Conservation (phyloP, 2,888 invertebrate genomes). For the Microctonus aethiopoides region DNA sequence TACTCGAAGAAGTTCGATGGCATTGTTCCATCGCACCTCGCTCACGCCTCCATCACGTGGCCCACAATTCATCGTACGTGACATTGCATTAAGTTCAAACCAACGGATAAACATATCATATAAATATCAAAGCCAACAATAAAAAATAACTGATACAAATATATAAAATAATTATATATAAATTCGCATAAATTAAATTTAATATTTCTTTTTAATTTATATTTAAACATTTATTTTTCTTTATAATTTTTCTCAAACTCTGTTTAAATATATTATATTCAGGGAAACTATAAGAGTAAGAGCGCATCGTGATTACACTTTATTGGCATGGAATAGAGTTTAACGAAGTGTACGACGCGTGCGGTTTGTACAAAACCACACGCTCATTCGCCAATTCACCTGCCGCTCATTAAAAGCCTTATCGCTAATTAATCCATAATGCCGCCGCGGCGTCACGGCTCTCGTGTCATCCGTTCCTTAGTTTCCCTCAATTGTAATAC, state of each 20-base stretch:
- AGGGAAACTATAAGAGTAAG: not conserved
- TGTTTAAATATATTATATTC: not conserved
- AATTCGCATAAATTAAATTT: too few species aligned
- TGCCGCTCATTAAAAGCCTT: conserved; percentile 67
- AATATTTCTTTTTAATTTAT: too few species aligned
- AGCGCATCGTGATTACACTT: not conserved
- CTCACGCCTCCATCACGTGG: conserved; percentile 67
- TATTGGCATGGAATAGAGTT: conserved; percentile 25
- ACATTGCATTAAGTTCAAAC: conserved; percentile 50
- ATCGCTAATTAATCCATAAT: conserved; percentile 67
- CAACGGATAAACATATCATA: not conserved
- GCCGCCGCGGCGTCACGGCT: conserved; percentile 64
- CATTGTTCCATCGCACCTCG: conserved; percentile 67
- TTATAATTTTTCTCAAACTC: not conserved
- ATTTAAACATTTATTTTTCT: too few species aligned
- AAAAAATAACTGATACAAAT: not conserved
- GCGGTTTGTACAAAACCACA: conserved; percentile 42
- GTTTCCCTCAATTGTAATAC: conserved; percentile 42
- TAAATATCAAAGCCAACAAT: not conserved
- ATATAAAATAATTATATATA: too few species aligned
- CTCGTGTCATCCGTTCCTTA: conserved; percentile 60
- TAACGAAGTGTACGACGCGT: conserved; percentile 40
- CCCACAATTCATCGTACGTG: conserved; percentile 66
- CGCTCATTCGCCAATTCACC: conserved; percentile 58
- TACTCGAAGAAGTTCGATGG: conserved; percentile 65